Conservation (phyloP, 1,140 invertebrate species). For the Ericerus pela region DNA sequence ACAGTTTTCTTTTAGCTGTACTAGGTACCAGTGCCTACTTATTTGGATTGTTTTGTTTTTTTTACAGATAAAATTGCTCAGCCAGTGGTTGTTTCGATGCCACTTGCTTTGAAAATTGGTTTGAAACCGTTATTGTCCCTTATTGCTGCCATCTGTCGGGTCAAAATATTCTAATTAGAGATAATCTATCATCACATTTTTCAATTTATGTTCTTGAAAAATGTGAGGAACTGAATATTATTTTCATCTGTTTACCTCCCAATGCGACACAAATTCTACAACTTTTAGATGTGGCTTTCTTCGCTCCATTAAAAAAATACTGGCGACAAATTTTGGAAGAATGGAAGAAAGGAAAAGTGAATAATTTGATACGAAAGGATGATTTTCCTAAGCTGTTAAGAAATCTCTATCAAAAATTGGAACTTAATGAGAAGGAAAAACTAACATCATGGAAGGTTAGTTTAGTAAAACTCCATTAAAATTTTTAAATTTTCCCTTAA, state of each 20-base stretch:
- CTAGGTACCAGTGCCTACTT: too few species aligned
- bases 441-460: slow-evolving; percentile 18
- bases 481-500: slow-evolving; percentile 16
- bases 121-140: slow-evolving; percentile 23
- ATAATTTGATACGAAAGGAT: slow-evolving; percentile 17
- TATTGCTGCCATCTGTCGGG: slow-evolving; percentile 10
- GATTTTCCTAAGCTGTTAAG: slow-evolving; percentile 19
- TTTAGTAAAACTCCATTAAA: slow-evolving; percentile 17
- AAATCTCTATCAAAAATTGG: slow-evolving; percentile 13
- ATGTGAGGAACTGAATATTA: slow-evolving; percentile 29
- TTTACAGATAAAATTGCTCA: slow-evolving; percentile 21
- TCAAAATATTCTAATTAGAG: slow-evolving; percentile 26
- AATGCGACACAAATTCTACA: slow-evolving; percentile 33
- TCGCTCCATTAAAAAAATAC: slow-evolving; percentile 27
- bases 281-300: slow-evolving; percentile 31
- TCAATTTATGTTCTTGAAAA: slow-evolving; percentile 24
- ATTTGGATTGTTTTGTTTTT: too few species aligned
- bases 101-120: slow-evolving; percentile 30
- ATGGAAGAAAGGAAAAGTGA: slow-evolving; percentile 22
- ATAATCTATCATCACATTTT: slow-evolving; percentile 31
- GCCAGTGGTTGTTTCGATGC: slow-evolving; percentile 28
- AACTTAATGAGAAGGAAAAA: slow-evolving; percentile 15
- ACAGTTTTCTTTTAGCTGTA: too few species aligned
- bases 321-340: slow-evolving; percentile 29
- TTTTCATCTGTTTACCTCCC: slow-evolving; percentile 30